Evolutionary conservation across 1,140 invertebrate species (phyloP).

Genomic region (Drosophila grimshawi): DNA sequence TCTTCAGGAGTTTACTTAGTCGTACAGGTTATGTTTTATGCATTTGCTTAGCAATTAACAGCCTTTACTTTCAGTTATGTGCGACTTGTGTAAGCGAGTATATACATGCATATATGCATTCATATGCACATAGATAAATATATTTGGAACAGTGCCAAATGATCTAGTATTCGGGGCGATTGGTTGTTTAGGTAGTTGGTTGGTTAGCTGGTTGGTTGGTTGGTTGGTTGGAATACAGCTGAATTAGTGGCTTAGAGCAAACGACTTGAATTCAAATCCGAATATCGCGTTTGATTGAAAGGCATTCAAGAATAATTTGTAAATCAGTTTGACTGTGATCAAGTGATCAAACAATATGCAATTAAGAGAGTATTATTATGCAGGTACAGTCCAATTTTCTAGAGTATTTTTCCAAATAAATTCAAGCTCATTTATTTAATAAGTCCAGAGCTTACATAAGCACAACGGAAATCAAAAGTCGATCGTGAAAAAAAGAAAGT

Average conservation of each 20-base stretch:
- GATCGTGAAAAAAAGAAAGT: conserved; percentile 8
- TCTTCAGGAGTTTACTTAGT: conserved; percentile 17
- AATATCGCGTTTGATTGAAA: conserved; percentile 28
- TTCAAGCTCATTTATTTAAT: background rate
- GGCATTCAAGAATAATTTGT: conserved; percentile 18
- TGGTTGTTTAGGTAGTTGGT: background rate
- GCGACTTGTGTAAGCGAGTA: background rate
- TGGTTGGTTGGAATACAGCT: conserved; percentile 14
- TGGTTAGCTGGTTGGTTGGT: background rate
- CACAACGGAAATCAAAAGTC: conserved; percentile 23
- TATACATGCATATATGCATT: conserved; percentile 4
- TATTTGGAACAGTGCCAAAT: conserved; percentile 22
- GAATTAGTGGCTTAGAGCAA: conserved; percentile 12
- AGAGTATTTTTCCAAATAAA: background rate
- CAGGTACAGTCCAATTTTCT: background rate
- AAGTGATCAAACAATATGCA: conserved; percentile 8
- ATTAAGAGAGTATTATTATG: conserved; percentile 6
- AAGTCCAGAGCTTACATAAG: conserved; percentile 10
- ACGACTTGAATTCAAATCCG: conserved; percentile 1
- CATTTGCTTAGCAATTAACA: conserved; percentile 72
- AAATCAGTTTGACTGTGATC: background rate
- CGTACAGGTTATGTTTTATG: conserved; percentile 60
- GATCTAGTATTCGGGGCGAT: conserved; percentile 17
- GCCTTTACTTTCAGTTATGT: conserved; percentile 38
- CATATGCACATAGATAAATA: background rate